Evolutionary conservation across 2,113 vertebrate genomes (phyloP).

Genomic region (Eonycteris spelaea): DNA sequence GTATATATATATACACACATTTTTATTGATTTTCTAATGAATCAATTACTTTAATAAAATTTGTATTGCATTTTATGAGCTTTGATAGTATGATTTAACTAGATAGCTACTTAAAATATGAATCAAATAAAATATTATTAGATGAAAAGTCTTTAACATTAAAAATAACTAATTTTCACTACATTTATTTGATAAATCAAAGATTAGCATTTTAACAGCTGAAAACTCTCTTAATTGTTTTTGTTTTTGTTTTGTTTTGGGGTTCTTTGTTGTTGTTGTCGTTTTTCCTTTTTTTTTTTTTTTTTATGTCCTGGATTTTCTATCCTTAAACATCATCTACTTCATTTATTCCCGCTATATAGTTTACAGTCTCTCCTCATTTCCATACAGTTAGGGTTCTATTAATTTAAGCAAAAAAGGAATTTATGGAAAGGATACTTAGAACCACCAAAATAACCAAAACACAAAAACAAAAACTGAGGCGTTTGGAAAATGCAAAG

Average conservation of each 20-base stretch:
- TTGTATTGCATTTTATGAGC: background rate
- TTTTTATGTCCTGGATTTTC: no score
- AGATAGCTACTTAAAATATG: background rate
- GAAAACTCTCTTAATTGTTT: background rate
- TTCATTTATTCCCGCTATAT: background rate
- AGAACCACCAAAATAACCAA: background rate
- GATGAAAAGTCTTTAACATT: background rate
- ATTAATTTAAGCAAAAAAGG: background rate
- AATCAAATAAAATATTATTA: background rate
- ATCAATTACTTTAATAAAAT: background rate
- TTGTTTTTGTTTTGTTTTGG: background rate
- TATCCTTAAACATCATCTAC: background rate
- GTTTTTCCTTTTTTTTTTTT: background rate
- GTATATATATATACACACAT: background rate
- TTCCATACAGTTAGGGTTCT: background rate
- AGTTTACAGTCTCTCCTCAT: background rate
- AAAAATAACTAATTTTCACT: background rate
- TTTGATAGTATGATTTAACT: background rate
- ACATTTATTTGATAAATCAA: background rate
- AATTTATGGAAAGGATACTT: background rate
- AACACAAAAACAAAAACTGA: background rate
- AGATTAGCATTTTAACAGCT: background rate
- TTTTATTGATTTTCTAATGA: background rate
- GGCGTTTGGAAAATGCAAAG: background rate
- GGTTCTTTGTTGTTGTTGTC: background rate